Conservation (phyloP, 2,797 vertebrate genomes). For the Gouania willdenowi region DNA sequence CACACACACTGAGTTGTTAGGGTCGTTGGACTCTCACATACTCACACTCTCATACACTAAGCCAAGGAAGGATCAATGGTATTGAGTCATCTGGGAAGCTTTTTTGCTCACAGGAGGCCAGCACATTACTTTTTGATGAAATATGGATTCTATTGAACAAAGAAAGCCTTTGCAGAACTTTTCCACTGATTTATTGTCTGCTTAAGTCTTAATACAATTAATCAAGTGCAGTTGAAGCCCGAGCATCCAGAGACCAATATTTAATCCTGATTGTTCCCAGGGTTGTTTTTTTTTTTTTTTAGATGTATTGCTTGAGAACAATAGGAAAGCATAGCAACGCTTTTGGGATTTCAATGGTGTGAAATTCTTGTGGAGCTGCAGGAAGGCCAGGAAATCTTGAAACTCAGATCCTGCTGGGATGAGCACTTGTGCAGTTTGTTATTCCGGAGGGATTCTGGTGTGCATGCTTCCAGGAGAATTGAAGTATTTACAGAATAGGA, state of each 20-base stretch:
- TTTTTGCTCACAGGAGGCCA: not conserved
- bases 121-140: not conserved
- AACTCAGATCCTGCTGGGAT: too few species aligned
- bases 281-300: not conserved
- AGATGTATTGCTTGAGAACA: not conserved
- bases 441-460: too few species aligned
- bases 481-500: too few species aligned
- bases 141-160: not conserved
- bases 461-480: too few species aligned
- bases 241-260: not conserved
- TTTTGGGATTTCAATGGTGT: too few species aligned
- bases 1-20: slow-evolving; percentile 24
- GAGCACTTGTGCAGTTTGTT: too few species aligned
- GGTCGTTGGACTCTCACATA: too few species aligned
- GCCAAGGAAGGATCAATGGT: slow-evolving; percentile 29
- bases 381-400: too few species aligned
- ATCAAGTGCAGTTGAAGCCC: not conserved
- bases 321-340: too few species aligned
- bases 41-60: slow-evolving; percentile 15
- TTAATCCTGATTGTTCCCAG: too few species aligned
- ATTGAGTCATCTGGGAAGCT: slow-evolving; percentile 30
- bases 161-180: not conserved
- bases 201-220: not conserved
- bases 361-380: too few species aligned
- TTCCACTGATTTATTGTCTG: not conserved